Percentiles rank a stretch among this genome's conserved stretches.
These are phyloP conservation scores for Calyptommatus sinebrachiatus DNA, from an alignment of 2,113 vertebrate genomes.

Conservation along the genomic window DNA sequence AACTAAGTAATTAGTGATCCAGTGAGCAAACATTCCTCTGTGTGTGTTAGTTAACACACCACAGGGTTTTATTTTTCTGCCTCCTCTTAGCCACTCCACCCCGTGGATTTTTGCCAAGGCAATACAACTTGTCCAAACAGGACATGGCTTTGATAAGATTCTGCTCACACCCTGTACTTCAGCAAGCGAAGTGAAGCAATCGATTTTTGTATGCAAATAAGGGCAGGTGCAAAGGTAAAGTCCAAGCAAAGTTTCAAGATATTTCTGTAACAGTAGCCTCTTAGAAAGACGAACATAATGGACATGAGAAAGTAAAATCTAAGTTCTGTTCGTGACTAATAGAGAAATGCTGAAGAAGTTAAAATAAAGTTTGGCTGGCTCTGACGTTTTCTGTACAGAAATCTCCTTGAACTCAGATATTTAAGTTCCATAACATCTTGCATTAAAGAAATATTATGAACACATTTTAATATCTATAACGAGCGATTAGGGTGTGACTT, in stretches of 20 bases:
- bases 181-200: slow-evolving; percentile 72
- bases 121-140: slow-evolving; percentile 80
- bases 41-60: slow-evolving; percentile 61
- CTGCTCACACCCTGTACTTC: slow-evolving; percentile 75
- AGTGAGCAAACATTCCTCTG: slow-evolving; percentile 67
- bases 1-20: slow-evolving; percentile 68
- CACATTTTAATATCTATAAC: too few relatives aligned
- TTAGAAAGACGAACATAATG: background rate
- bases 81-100: slow-evolving; percentile 76
- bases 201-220: slow-evolving; percentile 71
- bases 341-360: background rate
- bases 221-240: slow-evolving; percentile 73
- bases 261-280: slow-evolving; percentile 27
- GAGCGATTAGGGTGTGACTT: too few relatives aligned
- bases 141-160: slow-evolving; percentile 76
- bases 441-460: too few relatives aligned
- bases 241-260: slow-evolving; percentile 48
- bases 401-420: background rate
- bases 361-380: background rate
- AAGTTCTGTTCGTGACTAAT: slow-evolving; percentile 1
- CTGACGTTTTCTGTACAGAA: background rate
- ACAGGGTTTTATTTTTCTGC: slow-evolving; percentile 75
- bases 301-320: background rate
- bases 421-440: too few relatives aligned
- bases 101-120: slow-evolving; percentile 71